Conservation (phyloP, 2,797 vertebrate genomes). For the Rachycentron canadum region DNA sequence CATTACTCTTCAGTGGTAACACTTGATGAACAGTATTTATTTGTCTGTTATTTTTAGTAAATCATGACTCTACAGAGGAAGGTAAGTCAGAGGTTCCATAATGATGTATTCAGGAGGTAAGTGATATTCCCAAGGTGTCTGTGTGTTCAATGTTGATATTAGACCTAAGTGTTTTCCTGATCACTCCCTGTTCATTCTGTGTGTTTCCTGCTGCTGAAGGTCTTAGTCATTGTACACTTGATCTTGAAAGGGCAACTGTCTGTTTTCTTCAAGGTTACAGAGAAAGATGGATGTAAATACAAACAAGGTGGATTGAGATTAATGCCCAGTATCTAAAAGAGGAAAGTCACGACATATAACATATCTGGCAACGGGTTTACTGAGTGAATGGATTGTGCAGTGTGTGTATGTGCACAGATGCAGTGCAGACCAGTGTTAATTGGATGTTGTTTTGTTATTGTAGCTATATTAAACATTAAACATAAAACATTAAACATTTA, state of each 20-base stretch:
- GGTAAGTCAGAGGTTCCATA: background rate
- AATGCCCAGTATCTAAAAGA: conserved; percentile 7
- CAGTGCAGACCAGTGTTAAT: background rate
- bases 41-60: background rate
- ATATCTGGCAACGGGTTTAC: background rate
- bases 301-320: conserved; percentile 30
- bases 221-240: background rate
- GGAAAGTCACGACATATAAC: background rate
- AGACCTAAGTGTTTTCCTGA: conserved; percentile 31
- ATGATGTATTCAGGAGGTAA: background rate
- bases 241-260: background rate
- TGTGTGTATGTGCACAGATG: background rate
- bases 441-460: background rate
- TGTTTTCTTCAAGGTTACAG: conserved; percentile 5
- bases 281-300: background rate
- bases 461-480: background rate
- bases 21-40: too few relatives aligned
- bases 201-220: conserved; percentile 15
- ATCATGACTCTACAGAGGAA: background rate
- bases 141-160: conserved; percentile 3
- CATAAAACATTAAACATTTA: background rate
- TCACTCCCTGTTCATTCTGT: conserved; percentile 20
- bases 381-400: background rate
- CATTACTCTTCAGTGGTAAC: background rate
- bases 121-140: background rate